phyloP scores from a whole-genome alignment of 2,797 vertebrate species.

The Pempheris klunzingeri region DNA sequence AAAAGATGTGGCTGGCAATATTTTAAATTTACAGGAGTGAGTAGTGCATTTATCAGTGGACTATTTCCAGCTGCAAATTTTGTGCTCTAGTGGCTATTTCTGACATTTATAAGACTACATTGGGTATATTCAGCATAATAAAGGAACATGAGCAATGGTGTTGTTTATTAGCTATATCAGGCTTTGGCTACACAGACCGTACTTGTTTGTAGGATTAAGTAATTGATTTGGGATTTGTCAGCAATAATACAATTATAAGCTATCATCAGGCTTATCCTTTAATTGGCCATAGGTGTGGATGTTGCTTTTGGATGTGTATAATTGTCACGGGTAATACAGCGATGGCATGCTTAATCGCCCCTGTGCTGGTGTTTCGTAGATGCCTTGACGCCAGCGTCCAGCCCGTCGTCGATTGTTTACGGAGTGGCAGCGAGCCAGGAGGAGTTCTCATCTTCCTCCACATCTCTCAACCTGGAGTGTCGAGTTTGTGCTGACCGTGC shows the following conservation, averaged over 20 bases:
- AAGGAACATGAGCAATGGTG: not conserved
- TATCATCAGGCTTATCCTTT: not conserved
- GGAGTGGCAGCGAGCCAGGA: constrained; percentile 82
- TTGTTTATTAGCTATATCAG: not conserved
- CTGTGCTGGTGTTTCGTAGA: constrained; percentile 79
- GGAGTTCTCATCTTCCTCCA: constrained; percentile 84
- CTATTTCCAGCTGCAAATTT: not conserved
- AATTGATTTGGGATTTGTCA: not conserved
- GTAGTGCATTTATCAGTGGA: not conserved
- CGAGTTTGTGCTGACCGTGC: constrained; percentile 97
- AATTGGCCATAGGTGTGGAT: not conserved
- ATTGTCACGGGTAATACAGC: not conserved
- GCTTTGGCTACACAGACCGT: not conserved
- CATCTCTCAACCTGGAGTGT: constrained; percentile 92
- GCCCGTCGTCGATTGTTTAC: constrained; percentile 91
- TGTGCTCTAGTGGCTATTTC: not conserved
- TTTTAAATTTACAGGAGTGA: not conserved
- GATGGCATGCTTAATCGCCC: not conserved
- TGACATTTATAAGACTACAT: not conserved
- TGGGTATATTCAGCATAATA: not conserved
- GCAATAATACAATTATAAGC: not conserved
- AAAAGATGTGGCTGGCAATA: not conserved
- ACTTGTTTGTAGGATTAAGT: not conserved
- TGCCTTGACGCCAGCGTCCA: constrained; percentile 94
- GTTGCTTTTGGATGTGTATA: not conserved